These are phyloP conservation scores for Frieseomelitta varia DNA, from an alignment of 1,140 invertebrate genomes.

Conservation along the genomic window DNA sequence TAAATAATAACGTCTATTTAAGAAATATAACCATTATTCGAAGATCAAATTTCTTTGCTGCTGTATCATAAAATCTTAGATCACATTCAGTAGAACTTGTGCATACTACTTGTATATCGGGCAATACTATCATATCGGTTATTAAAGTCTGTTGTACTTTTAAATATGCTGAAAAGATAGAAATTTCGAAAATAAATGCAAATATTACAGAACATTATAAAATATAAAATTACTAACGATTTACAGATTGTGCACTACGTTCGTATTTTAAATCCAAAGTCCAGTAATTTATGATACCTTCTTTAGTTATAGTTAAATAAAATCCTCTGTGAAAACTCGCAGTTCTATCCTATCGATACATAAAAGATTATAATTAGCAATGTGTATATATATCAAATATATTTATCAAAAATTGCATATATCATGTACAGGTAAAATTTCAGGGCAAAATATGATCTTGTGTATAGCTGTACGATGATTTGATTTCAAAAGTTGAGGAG, in stretches of 20 bases:
- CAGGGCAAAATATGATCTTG: slow-evolving; percentile 84
- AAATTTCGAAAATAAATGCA: neutral
- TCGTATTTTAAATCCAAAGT: slow-evolving; percentile 85
- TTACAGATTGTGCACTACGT: slow-evolving; percentile 83
- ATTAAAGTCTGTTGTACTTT: slow-evolving; percentile 85
- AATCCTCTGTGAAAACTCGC: slow-evolving; percentile 83
- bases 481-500: slow-evolving; percentile 83
- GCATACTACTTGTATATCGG: slow-evolving; percentile 87
- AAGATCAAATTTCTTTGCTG: slow-evolving; percentile 86
- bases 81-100: slow-evolving; percentile 87
- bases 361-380: neutral
- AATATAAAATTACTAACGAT: slow-evolving; percentile 80
- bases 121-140: slow-evolving; percentile 85
- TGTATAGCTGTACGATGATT: slow-evolving; percentile 85
- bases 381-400: neutral
- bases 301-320: slow-evolving; percentile 86
- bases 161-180: slow-evolving; percentile 76
- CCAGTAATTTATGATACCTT: slow-evolving; percentile 88
- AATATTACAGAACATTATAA: neutral
- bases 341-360: slow-evolving; percentile 78
- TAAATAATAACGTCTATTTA: neutral
- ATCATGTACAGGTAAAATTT: slow-evolving; percentile 79
- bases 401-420: neutral
- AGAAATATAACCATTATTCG: slow-evolving; percentile 78
- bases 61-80: slow-evolving; percentile 88